Evolutionary conservation across 2,113 vertebrate genomes (phyloP).

Genomic region (Dasyornis broadbenti): DNA sequence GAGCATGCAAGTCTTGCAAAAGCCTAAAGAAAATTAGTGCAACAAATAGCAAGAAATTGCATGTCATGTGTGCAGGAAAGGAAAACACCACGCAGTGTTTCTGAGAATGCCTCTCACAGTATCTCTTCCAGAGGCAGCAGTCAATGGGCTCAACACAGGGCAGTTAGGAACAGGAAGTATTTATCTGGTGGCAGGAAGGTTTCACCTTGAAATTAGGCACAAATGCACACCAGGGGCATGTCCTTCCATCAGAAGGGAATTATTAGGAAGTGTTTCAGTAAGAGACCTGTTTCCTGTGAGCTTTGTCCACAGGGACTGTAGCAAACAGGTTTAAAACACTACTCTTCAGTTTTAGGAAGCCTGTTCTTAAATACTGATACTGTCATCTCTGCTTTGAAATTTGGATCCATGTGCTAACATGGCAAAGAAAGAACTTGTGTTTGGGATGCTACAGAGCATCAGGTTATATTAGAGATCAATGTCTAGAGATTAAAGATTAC

Average conservation of each 20-base stretch:
- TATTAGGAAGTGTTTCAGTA: not conserved
- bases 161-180: not conserved
- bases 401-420: not conserved
- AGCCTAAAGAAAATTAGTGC: not conserved
- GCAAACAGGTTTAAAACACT: not conserved
- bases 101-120: fast-evolving
- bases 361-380: not conserved
- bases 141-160: fast-evolving
- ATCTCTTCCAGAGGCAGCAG: not conserved
- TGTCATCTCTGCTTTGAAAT: not conserved
- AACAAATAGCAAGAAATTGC: not conserved
- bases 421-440: not conserved
- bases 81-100: not conserved
- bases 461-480: not conserved
- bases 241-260: not conserved
- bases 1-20: not conserved
- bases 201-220: not conserved
- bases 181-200: not conserved
- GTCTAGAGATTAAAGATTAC: not conserved
- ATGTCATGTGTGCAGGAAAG: not conserved
- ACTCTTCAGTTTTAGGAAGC: not conserved
- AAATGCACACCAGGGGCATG: not conserved
- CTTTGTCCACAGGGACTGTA: not conserved
- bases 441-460: not conserved
- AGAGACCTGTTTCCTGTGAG: not conserved